phyloP scores from a whole-genome alignment of 1,140 invertebrate species.

The Prorops nasuta region DNA sequence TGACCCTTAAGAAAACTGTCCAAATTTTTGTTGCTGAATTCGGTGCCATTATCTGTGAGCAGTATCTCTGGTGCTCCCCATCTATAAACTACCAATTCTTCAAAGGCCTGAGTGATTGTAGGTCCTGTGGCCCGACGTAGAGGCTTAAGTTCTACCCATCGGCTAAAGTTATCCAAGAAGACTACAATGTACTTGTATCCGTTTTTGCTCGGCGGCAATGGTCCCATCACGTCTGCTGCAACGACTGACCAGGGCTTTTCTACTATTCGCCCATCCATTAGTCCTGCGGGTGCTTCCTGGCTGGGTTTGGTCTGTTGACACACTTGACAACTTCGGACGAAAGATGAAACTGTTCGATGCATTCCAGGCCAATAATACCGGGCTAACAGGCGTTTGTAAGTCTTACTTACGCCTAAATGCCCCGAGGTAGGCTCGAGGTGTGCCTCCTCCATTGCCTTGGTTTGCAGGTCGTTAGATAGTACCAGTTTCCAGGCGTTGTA shows the following conservation, averaged over 20 bases:
- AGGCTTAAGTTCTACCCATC: conserved; percentile 28
- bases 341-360: conserved; percentile 7
- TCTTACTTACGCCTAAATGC: conserved; percentile 29
- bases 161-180: conserved; percentile 42
- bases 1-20: neutral
- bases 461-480: neutral
- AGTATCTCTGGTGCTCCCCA: conserved; percentile 37
- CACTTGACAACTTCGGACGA: conserved; percentile 17
- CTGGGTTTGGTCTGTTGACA: conserved; percentile 35
- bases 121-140: conserved; percentile 28
- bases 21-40: conserved; percentile 32
- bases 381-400: conserved; percentile 2
- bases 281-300: conserved; percentile 28
- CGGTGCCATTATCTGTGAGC: conserved; percentile 48
- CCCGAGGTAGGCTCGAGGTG: conserved; percentile 22
- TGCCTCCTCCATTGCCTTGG: conserved; percentile 13
- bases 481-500: conserved; percentile 11
- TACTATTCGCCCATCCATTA: conserved; percentile 33
- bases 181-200: conserved; percentile 45
- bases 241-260: conserved; percentile 40
- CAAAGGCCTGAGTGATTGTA: conserved; percentile 21
- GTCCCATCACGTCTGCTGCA: conserved; percentile 47
- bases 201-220: conserved; percentile 36
- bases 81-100: conserved; percentile 29
- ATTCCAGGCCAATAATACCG: conserved; percentile 23